Evolutionary conservation across 2,797 vertebrate genomes (phyloP).

Genomic region (Alosa sapidissima): DNA sequence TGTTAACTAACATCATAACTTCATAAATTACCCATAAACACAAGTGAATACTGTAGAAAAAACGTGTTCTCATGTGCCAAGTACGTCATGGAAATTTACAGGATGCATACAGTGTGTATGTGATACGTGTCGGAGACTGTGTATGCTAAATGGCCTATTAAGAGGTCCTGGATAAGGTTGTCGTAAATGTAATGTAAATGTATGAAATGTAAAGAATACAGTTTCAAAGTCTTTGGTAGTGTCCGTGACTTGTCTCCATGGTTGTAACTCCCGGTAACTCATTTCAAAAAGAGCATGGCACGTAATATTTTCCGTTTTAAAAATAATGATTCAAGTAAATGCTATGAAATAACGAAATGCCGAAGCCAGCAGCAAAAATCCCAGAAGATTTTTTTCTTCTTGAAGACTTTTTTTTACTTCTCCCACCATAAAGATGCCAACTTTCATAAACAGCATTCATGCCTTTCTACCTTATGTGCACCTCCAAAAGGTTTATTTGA

Average conservation of each 20-base stretch:
- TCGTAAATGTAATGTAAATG: background rate
- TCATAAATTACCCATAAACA: constrained; percentile 14
- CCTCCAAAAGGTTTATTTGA: background rate
- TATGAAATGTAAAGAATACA: background rate
- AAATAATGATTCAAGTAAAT: background rate
- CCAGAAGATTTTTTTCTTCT: background rate
- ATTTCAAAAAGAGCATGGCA: background rate
- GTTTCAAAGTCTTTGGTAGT: background rate
- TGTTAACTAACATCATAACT: constrained; percentile 9
- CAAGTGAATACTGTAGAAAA: background rate
- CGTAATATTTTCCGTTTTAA: constrained; percentile 5
- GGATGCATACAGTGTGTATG: background rate
- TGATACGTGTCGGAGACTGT: background rate
- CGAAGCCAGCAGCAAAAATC: background rate
- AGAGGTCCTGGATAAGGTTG: background rate
- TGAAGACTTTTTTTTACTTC: background rate
- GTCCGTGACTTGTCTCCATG: background rate
- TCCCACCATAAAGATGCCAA: background rate
- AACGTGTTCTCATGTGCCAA: background rate
- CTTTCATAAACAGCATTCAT: background rate
- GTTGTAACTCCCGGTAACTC: background rate
- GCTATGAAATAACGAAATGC: background rate
- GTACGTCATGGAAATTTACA: background rate
- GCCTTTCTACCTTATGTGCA: background rate
- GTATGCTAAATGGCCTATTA: background rate